Conservation (phyloP, 2,888 invertebrate species). For the Thymelicus lineola region DNA sequence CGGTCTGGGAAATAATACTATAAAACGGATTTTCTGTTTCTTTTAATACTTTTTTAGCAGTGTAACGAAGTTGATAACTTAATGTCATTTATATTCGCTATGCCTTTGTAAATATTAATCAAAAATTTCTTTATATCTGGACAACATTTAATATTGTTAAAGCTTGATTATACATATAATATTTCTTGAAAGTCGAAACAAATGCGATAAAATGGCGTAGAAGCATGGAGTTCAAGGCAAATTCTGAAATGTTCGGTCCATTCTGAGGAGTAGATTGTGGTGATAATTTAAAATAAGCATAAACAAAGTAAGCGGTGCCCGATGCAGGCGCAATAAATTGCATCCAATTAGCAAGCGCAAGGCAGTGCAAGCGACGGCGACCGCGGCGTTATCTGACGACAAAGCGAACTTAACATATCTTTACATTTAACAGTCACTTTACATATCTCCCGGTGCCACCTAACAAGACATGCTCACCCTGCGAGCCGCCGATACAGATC, state of each 20-base stretch:
- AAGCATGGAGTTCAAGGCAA: background rate
- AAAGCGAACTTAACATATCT: constrained; percentile 58
- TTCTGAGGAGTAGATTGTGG: constrained; percentile 11
- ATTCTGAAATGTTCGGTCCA: background rate
- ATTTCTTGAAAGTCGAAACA: too few species aligned
- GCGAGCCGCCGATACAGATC: constrained; percentile 41
- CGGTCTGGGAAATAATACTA: too few species aligned
- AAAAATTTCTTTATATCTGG: too few species aligned
- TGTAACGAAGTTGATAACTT: too few species aligned
- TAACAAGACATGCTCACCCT: constrained; percentile 45
- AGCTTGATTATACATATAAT: too few species aligned
- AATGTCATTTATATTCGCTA: too few species aligned
- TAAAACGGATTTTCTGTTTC: too few species aligned
- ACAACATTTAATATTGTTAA: too few species aligned
- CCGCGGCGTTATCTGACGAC: constrained; percentile 67
- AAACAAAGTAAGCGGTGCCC: constrained; percentile 45
- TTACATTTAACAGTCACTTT: constrained; percentile 51
- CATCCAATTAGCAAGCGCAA: constrained; percentile 77
- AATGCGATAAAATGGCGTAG: too few species aligned
- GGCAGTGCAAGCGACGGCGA: constrained; percentile 46
- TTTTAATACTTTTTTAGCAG: too few species aligned
- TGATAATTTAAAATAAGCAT: constrained; percentile 36
- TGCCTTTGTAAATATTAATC: too few species aligned
- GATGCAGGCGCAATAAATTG: constrained; percentile 71
- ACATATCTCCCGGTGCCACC: constrained; percentile 54